These are phyloP conservation scores for Mya arenaria DNA, from an alignment of 1,140 invertebrate species.

Conservation along the genomic window DNA sequence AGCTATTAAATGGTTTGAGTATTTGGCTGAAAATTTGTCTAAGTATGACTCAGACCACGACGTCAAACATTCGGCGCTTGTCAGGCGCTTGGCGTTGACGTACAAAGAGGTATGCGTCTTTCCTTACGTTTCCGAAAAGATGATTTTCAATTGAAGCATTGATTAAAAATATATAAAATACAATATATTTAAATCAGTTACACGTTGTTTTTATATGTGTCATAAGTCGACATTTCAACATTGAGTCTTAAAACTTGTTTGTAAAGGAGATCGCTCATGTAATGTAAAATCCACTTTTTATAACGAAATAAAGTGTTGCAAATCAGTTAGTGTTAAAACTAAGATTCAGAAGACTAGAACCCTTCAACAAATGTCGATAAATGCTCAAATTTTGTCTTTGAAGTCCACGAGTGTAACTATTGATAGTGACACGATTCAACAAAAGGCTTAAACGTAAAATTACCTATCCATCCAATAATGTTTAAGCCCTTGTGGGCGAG, in stretches of 20 bases:
- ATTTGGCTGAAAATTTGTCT: constrained; percentile 6
- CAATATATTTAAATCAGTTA: background rate
- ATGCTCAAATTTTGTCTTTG: too few species aligned
- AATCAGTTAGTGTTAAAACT: too few species aligned
- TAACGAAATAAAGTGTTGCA: too few species aligned
- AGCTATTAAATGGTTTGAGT: constrained; percentile 50
- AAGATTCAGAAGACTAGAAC: too few species aligned
- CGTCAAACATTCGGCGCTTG: constrained; percentile 33
- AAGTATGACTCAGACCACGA: background rate
- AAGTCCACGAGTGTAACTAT: too few species aligned
- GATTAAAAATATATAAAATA: background rate
- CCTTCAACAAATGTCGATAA: too few species aligned
- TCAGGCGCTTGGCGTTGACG: constrained; percentile 6
- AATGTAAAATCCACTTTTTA: background rate
- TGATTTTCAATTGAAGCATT: background rate
- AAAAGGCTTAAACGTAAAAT: too few species aligned
- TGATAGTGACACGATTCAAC: too few species aligned
- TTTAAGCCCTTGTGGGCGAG: too few species aligned
- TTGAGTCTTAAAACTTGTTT: background rate
- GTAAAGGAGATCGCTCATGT: background rate
- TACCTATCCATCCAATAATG: too few species aligned
- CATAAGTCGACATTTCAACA: background rate
- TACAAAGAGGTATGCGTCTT: constrained; percentile 21
- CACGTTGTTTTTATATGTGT: background rate
- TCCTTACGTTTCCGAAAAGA: background rate